A percentile compares a stretch with the other conserved stretches of the same genome.
Evolutionary conservation across 1,140 invertebrate species (phyloP).

Genomic region (Halyomorpha halys): DNA sequence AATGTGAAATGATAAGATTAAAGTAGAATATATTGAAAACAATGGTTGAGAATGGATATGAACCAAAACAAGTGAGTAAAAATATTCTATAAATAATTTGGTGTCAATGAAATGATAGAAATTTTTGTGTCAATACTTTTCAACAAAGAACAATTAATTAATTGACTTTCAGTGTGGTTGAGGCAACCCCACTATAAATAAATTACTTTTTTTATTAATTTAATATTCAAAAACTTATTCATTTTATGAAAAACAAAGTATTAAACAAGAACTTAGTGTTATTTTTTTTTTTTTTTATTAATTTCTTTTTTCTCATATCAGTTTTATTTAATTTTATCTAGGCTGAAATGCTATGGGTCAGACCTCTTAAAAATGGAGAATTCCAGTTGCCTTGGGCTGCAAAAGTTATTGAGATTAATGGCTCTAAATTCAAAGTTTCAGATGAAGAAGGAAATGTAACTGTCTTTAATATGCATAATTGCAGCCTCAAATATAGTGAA

Average conservation of each 20-base stretch:
- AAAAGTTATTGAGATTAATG: conserved; percentile 62
- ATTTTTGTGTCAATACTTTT: too few relatives aligned
- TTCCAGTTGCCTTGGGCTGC: conserved; percentile 60
- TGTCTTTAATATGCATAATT: too few relatives aligned
- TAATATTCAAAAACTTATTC: too few relatives aligned
- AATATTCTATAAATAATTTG: too few relatives aligned
- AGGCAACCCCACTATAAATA: too few relatives aligned
- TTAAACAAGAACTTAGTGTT: not conserved
- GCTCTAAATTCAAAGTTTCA: conserved; percentile 60
- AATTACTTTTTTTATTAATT: too few relatives aligned
- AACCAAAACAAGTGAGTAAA: not conserved
- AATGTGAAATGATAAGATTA: too few relatives aligned
- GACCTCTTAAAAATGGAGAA: not conserved
- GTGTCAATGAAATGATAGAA: too few relatives aligned
- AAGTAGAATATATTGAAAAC: not conserved
- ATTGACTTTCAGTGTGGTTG: too few relatives aligned
- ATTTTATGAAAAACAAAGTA: too few relatives aligned
- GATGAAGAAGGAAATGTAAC: conserved; percentile 66
- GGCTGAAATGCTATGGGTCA: not conserved
- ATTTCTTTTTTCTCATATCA: not conserved
- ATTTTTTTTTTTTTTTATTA: not conserved
- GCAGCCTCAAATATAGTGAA: too few relatives aligned
- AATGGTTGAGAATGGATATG: not conserved
- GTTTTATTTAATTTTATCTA: not conserved
- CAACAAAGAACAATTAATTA: too few relatives aligned